Evolutionary conservation across 2,797 vertebrate species (phyloP).

Genomic region (Myotis pilosus): DNA sequence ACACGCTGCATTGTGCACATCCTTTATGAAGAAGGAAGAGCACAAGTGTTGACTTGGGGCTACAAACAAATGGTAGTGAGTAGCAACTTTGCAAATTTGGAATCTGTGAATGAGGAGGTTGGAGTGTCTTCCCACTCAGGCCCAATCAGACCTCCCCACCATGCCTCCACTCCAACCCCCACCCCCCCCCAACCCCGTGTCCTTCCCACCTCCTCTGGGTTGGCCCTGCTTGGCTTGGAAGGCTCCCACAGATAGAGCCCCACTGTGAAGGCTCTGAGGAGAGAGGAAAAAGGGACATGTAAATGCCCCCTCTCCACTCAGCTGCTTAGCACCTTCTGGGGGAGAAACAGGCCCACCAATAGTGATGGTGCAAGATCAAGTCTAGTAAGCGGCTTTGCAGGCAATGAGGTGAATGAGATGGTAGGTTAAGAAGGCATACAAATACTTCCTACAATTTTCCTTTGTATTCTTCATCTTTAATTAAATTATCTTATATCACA

Average conservation of each 20-base stretch:
- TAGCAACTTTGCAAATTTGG: background rate
- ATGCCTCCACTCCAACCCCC: fast-evolving
- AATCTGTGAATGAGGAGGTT: background rate
- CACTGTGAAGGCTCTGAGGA: background rate
- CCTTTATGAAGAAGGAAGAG: background rate
- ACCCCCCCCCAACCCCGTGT: too few relatives aligned
- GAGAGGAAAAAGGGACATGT: fast-evolving
- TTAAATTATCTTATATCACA: background rate
- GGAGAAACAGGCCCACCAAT: background rate
- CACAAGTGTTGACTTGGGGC: background rate
- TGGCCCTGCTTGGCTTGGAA: background rate
- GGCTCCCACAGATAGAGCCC: fast-evolving
- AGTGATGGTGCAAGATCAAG: background rate
- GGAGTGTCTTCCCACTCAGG: background rate
- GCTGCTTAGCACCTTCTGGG: background rate
- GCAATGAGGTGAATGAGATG: background rate
- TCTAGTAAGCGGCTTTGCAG: background rate
- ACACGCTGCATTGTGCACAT: background rate
- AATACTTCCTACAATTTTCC: background rate
- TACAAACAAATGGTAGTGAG: background rate
- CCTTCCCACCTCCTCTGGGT: background rate
- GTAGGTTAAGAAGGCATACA: background rate
- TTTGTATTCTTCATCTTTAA: background rate
- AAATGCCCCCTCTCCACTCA: background rate
- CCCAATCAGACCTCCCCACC: background rate